Evolutionary conservation across 2,797 vertebrate genomes (phyloP).

Genomic region (Cynodonichthys magdalenae): DNA sequence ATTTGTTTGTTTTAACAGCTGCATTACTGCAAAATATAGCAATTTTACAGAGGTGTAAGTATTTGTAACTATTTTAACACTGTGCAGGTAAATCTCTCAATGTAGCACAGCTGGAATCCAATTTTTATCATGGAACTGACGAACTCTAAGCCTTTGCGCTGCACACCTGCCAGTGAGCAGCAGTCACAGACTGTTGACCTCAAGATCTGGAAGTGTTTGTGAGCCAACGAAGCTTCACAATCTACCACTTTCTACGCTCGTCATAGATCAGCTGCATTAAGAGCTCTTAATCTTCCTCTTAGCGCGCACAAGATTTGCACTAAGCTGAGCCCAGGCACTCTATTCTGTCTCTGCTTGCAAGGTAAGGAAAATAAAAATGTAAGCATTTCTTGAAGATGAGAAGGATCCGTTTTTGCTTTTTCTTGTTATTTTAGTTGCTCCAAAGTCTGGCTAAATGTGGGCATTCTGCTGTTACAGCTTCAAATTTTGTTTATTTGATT

Average conservation of each 20-base stretch:
- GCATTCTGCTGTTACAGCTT: slow-evolving; percentile 6
- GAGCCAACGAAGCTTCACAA: slow-evolving; percentile 77
- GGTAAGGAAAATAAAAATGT: slow-evolving; percentile 58
- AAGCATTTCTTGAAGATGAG: neutral
- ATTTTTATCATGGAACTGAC: slow-evolving; percentile 45
- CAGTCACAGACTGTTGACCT: slow-evolving; percentile 86
- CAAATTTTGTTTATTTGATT: neutral
- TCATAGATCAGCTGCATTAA: slow-evolving; percentile 53
- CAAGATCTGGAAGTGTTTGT: slow-evolving; percentile 78
- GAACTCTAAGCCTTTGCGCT: slow-evolving; percentile 53
- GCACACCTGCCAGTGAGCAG: slow-evolving; percentile 78
- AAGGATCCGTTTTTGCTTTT: neutral
- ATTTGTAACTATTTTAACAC: slow-evolving; percentile 6
- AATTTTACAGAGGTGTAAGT: neutral
- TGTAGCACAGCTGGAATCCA: slow-evolving; percentile 29
- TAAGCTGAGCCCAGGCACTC: slow-evolving; percentile 29
- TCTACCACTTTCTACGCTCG: slow-evolving; percentile 60
- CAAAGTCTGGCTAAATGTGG: neutral
- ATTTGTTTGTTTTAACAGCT: neutral
- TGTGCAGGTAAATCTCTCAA: neutral
- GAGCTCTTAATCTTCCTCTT: slow-evolving; percentile 33
- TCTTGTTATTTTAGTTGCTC: neutral
- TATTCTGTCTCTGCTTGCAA: slow-evolving; percentile 19
- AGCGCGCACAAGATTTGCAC: slow-evolving; percentile 28
- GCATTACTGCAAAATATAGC: neutral